These are phyloP conservation scores for Synaphobranchus kaupii DNA, from an alignment of 2,797 vertebrate species.

Conservation along the genomic window DNA sequence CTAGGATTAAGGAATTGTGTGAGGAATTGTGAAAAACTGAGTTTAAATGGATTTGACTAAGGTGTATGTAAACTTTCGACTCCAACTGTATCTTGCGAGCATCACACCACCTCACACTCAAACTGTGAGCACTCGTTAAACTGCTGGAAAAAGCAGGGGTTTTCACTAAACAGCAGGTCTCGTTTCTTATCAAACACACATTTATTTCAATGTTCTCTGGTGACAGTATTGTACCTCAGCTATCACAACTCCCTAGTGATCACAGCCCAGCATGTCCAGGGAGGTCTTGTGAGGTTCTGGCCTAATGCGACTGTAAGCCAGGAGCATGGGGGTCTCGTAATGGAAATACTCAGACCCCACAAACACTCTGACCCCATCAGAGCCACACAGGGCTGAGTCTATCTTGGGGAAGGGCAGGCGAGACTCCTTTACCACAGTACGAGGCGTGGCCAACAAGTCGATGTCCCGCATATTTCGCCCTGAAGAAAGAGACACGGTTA, in stretches of 20 bases:
- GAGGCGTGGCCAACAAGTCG: constrained; percentile 70
- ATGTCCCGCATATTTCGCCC: constrained; percentile 65
- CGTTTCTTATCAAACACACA: neutral
- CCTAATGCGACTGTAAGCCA: constrained; percentile 43
- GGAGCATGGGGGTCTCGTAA: constrained; percentile 55
- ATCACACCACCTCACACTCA: neutral
- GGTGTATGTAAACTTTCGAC: no score
- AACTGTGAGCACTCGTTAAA: neutral
- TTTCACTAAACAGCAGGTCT: neutral
- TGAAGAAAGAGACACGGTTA: constrained; percentile 49
- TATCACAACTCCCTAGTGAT: constrained; percentile 41
- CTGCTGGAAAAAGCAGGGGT: neutral
- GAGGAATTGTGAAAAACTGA: no score
- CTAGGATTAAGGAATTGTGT: no score
- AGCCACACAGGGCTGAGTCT: constrained; percentile 69
- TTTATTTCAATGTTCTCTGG: neutral
- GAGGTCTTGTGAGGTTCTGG: constrained; percentile 52
- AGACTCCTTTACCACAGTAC: constrained; percentile 14
- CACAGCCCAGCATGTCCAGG: constrained; percentile 67
- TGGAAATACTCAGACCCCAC: constrained; percentile 64
- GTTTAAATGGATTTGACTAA: no score
- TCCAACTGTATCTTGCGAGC: neutral
- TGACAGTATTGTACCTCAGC: neutral
- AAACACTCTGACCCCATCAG: constrained; percentile 66
- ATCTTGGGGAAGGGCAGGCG: constrained; percentile 59